Percentiles rank a stretch among this genome's conserved stretches.
Conservation (phyloP, 2,113 vertebrate species). For the Aplodontia rufa region DNA sequence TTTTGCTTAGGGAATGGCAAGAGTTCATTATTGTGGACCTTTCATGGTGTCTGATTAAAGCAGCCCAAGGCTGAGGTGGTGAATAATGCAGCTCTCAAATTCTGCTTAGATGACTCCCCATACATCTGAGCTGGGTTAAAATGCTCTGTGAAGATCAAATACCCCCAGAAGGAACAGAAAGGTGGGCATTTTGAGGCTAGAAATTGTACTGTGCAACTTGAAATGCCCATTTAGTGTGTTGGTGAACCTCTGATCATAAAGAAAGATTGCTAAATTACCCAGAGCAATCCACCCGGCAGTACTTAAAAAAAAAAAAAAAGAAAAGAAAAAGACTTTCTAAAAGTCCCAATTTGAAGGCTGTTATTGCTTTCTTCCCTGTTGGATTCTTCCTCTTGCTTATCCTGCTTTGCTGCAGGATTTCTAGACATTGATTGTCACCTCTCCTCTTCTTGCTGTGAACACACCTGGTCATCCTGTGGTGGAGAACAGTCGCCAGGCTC, state of each 20-base stretch:
- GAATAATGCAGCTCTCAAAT: background rate
- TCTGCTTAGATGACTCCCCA: background rate
- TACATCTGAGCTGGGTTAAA: background rate
- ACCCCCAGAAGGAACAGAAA: background rate
- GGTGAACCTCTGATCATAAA: background rate
- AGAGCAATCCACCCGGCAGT: background rate
- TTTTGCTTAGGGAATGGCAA: background rate
- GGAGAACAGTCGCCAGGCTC: background rate
- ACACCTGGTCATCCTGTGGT: background rate
- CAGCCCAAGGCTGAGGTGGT: background rate
- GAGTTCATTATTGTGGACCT: background rate
- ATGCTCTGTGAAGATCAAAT: background rate
- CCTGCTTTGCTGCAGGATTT: background rate
- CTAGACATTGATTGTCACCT: background rate
- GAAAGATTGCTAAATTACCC: background rate
- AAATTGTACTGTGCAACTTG: background rate
- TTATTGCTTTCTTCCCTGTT: conserved; percentile 42
- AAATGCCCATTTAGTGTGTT: background rate
- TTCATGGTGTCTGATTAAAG: background rate
- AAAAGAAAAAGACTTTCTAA: background rate
- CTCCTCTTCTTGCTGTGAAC: background rate
- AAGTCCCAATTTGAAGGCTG: background rate
- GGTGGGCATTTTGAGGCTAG: background rate
- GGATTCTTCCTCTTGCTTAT: background rate
- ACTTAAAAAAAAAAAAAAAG: background rate